phyloP scores from a whole-genome alignment of 2,113 vertebrate genomes.

The Gyps fulvus region DNA sequence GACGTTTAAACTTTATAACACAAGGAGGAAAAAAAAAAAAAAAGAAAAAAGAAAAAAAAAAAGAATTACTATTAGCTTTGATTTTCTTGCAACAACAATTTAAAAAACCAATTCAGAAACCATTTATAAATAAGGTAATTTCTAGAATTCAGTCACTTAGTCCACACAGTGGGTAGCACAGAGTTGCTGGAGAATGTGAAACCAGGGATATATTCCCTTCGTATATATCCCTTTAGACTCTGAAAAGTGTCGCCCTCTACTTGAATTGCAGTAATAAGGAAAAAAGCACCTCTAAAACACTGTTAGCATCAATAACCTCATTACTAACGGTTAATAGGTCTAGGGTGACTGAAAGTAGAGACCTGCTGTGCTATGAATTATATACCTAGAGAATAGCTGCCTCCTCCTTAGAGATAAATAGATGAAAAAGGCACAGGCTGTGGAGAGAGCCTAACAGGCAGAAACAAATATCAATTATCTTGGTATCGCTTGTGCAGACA shows the following conservation, averaged over 20 bases:
- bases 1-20: not conserved
- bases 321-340: not conserved
- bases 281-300: not conserved
- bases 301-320: not conserved
- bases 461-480: not conserved
- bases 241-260: not conserved
- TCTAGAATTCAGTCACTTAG: not conserved
- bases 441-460: not conserved
- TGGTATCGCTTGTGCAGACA: not conserved
- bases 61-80: not conserved
- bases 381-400: not conserved
- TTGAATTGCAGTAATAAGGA: not conserved
- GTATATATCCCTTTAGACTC: not conserved
- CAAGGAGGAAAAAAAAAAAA: not conserved
- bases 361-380: conserved; percentile 2
- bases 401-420: not conserved
- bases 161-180: not conserved
- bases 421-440: not conserved
- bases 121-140: not conserved
- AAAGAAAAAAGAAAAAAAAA: too few relatives aligned
- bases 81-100: not conserved
- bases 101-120: not conserved
- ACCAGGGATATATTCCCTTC: not conserved
- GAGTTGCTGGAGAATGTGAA: not conserved
- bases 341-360: not conserved